Evolutionary conservation across 2,797 vertebrate species (phyloP), one percentile per base, ranked within the genome.

Genomic region (Hoplostethus mediterraneus): DNA sequence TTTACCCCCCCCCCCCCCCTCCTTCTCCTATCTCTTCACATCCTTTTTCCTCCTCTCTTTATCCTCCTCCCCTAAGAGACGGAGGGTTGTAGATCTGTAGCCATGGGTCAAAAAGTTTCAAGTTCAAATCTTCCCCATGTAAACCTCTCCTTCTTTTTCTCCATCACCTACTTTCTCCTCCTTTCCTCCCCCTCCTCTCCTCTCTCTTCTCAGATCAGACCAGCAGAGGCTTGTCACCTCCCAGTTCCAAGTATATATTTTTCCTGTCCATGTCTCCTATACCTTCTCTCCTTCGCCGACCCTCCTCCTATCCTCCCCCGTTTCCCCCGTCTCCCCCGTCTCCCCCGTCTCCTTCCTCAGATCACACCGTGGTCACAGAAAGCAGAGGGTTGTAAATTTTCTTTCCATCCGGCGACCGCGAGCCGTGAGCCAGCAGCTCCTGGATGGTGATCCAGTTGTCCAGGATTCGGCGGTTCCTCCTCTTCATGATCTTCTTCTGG

Each of bases 361-460:
- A 2, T 91, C 82, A 92, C 36, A 96, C 95, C 0, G 95, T 96
- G 79, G 96, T 96, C 57, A 97, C 95, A 0, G 96, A 97, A 0
- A 97, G 93, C 67, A 96, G 89, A 0, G 95, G 95, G 81, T 95
- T 96, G 82, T 95, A 96, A 6, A 95, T 90, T 13, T 94, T 90
- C 73, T 93, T 95, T 10, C 96, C 96, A 0, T 96, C 95, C 14
- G 94, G 13, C 33, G 92, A 70, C 81, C 94, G 89, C 0, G 94
- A 92, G 2, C 95, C 95, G 0, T 96, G 95, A 21, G 95, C 95
- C 91, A 97, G 81, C 90, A 97, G 95, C 90, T 96, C 96, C 88
- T 97, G 96, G 78, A 97, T 97, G 52, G 96, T 96, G 65, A 95
- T 94, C 96, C 96, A 97, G 88, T 97, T 96, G 79, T 96, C 96